phyloP scores from a whole-genome alignment of 2,797 vertebrate genomes.

The Stomatorhinus walkeri region DNA sequence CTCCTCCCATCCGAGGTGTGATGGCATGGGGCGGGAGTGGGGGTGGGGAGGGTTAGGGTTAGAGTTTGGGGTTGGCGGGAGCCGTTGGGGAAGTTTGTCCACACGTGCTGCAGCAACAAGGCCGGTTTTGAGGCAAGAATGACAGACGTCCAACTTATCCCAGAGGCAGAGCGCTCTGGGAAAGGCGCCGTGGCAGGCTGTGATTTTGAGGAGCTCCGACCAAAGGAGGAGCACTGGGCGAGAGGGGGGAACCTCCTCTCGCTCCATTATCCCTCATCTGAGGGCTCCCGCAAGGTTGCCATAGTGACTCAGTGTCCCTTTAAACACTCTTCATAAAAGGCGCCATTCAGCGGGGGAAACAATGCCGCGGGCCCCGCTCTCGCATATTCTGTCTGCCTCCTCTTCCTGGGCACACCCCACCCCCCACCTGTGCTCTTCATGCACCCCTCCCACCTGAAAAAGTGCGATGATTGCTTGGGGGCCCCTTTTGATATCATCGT shows the following conservation, averaged over 20 bases:
- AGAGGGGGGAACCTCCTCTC: constrained; percentile 62
- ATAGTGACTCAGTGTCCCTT: constrained; percentile 66
- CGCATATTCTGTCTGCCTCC: constrained; percentile 19
- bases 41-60: no score
- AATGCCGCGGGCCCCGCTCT: constrained; percentile 42
- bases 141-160: background rate
- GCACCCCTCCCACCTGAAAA: background rate
- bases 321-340: constrained; percentile 66
- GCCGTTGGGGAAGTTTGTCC: background rate
- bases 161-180: constrained; percentile 11
- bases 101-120: background rate
- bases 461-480: background rate
- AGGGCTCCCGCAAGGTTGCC: constrained; percentile 61
- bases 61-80: background rate
- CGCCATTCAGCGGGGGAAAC: constrained; percentile 59
- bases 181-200: background rate
- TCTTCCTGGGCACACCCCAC: background rate
- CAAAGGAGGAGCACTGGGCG: constrained; percentile 17
- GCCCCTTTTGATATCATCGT: background rate
- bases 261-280: constrained; percentile 61
- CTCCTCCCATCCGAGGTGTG: constrained; percentile 29
- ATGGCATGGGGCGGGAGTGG: background rate
- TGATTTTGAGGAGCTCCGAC: background rate
- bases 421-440: background rate
- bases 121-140: background rate